Base-by-base conservation (phyloP, 2,113 vertebrate species). In the Gila orcuttii region DNA sequence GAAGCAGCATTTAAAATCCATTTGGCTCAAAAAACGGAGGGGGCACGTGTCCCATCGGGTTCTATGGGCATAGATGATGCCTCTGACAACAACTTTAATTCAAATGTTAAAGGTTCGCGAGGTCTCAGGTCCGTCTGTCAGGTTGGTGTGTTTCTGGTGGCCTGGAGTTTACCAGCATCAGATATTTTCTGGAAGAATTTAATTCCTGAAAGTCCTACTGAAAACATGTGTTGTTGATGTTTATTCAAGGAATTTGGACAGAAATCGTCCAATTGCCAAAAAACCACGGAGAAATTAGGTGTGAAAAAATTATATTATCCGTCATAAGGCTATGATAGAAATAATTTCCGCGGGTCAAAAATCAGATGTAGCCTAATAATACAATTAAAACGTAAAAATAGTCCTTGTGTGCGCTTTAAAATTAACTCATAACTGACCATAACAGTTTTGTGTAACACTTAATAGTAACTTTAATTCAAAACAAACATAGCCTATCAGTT, bases 141-240 rank as follows among this genome's bases (percentile, higher is more conserved):
- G 75, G 77, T n/a, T 6, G 77, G 3, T 71, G 62, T 9, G 47
- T 71, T 57, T 33, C 25, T 36, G 79, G 52, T 62, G 66, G 79
- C 60, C 55, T 73, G 1, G 64, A n/a, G 45, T 69, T 86, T 80
- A 78, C 36, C 52, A 73, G 79, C 62, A 42, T 86, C 73, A 78
- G 66, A 86, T 57, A 64, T 76, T 68, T 79, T 78, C 82, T 76
- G 39, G 80, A 82, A 83, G 80, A 68, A 74, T 82, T 77, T 13
- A 86, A 52, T 47, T 77, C 81, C 59, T 62, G 36, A 55, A 80
- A 45, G 21, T 68, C 62, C 69, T 87, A 79, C 64, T 85, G 79
- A 84, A 88, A 84, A 76, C 77, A 89, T 33, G 81, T 84, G 17
- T 73, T 77, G 79, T 68, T 69, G 47, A 57, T 71, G 42, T 69